A percentile compares a stretch with the other conserved stretches of the same genome.
Evolutionary conservation across 2,888 invertebrate species (phyloP).

Genomic region (Thera obeliscata): DNA sequence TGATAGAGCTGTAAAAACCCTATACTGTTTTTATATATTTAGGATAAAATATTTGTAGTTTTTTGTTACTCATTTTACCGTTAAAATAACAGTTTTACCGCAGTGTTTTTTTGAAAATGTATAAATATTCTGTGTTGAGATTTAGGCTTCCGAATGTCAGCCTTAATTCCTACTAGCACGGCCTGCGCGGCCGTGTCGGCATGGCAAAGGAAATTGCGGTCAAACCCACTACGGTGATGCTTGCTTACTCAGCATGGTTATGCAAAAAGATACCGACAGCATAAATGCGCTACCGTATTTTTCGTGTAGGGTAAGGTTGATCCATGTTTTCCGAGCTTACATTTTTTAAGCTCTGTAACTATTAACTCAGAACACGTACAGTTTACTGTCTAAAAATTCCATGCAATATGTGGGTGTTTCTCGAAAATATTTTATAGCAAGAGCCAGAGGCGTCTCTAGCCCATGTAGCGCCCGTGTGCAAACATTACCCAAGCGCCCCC

Average conservation of each 20-base stretch:
- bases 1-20: no score
- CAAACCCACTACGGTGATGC: slow-evolving; percentile 50
- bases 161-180: slow-evolving; percentile 36
- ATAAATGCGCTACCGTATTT: slow-evolving; percentile 21
- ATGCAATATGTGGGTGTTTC: background rate
- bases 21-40: no score
- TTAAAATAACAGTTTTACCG: no score
- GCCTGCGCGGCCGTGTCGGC: slow-evolving; percentile 34
- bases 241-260: slow-evolving; percentile 73
- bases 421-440: background rate
- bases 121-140: background rate
- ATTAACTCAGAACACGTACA: background rate
- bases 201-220: slow-evolving; percentile 73
- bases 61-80: no score
- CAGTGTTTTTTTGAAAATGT: background rate
- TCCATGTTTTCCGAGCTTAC: background rate
- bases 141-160: background rate
- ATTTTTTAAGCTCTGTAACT: slow-evolving; percentile 1
- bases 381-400: background rate
- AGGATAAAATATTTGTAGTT: no score
- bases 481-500: no score
- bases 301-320: slow-evolving; percentile 7
- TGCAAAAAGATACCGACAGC: slow-evolving; percentile 50
- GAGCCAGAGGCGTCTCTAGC: no score
- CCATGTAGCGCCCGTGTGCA: no score